Base-by-base conservation (phyloP, 1,140 invertebrate genomes). In the Steinernema khuongi region DNA sequence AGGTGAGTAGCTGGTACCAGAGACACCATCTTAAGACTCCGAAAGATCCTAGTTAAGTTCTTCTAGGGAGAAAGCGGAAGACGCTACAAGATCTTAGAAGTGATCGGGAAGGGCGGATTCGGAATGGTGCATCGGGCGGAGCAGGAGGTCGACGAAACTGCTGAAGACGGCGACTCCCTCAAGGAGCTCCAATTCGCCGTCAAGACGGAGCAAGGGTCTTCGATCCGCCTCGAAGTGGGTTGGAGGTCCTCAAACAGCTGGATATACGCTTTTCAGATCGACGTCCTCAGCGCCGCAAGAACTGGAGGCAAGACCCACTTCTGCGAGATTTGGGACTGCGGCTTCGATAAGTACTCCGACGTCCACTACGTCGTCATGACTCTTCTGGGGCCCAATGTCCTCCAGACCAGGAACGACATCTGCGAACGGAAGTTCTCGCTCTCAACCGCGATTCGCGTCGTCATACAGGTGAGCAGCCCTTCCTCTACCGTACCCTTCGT, bases 61-160 rank as follows among this genome's bases (percentile, higher is more conserved):
- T 14, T 60, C 14, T 22, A 60, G 22, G 50, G 11, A 4, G 22
- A 26, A 14, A 60, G 50, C 50, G 50, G 50, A 14, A 60, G 22
- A 7, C 22, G 50, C 19, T 60, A 60, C 50, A 60, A 60, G 50
- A 60, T 60, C 22, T 22, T 60, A 2, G 50, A 60, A 26, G 50
- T 60, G 2, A 60, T 60, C 50, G 50, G 50, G 22, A 60, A 60
- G 22, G 50, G 50, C 50, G 50, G 50, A 60, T 60, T 60, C 50
- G 50, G 50, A 22, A 60, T 60, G 7, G 50, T 60, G 7, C 19
- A 60, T 26, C 50, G 50, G 14, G 50, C 50, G 50, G 26, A n/a
- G 4, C 50, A 22, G 2, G 50, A 60, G 19, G 26, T 26, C 50
- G 50, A 11, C 50, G 26, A 2, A 14, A 22, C 7, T 7, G 26